A percentile compares a stretch with the other conserved stretches of the same genome.
These are phyloP conservation scores for Leucoraja erinaceus DNA, from an alignment of 2,113 vertebrate genomes.

Conservation along the genomic window DNA sequence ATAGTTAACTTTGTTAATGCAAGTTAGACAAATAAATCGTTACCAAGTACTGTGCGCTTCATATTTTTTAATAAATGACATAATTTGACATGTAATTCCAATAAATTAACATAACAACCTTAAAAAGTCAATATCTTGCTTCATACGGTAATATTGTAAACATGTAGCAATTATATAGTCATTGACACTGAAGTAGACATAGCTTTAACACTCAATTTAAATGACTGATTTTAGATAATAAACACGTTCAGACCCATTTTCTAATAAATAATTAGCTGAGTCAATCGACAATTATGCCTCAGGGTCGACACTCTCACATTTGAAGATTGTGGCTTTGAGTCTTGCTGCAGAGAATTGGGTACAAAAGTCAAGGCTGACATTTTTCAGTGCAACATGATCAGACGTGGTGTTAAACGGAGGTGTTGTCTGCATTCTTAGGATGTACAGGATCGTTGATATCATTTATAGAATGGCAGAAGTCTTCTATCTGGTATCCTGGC, in stretches of 20 bases:
- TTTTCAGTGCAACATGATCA: too few relatives aligned
- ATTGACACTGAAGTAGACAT: neutral
- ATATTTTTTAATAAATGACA: too few relatives aligned
- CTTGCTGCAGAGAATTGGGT: too few relatives aligned
- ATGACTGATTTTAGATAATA: neutral
- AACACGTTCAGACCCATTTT: neutral
- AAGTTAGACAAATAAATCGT: neutral
- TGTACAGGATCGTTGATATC: too few relatives aligned
- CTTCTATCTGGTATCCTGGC: too few relatives aligned
- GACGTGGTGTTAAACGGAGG: too few relatives aligned
- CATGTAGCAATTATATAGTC: neutral
- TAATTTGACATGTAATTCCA: neutral
- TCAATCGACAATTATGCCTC: neutral
- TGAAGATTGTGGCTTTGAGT: neutral
- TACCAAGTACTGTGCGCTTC: too few relatives aligned
- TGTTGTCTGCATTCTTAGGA: too few relatives aligned
- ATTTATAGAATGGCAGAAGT: too few relatives aligned
- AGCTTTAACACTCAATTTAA: neutral
- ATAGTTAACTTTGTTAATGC: neutral
- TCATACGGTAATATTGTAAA: neutral
- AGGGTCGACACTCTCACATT: neutral
- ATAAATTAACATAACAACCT: neutral
- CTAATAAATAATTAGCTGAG: neutral
- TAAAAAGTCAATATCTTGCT: neutral
- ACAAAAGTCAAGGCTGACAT: too few relatives aligned